phyloP scores from a whole-genome alignment of 2,797 vertebrate genomes.

The Galagoides demidoff region DNA sequence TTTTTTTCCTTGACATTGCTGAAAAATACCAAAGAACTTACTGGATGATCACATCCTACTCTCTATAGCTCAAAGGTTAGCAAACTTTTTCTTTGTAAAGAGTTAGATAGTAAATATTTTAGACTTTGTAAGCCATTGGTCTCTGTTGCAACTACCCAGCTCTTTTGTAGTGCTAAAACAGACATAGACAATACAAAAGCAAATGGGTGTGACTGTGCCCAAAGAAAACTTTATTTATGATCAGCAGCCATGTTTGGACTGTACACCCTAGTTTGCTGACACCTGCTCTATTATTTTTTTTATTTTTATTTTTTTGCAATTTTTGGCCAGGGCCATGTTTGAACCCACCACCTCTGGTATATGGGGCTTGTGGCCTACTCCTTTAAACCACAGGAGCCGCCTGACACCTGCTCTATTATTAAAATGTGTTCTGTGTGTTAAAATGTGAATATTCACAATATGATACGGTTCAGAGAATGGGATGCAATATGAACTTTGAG shows the following conservation, averaged over 20 bases:
- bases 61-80: not conserved
- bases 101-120: not conserved
- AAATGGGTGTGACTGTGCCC: not conserved
- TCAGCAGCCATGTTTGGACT: not conserved
- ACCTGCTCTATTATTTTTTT: not conserved
- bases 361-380: no score
- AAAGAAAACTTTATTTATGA: not conserved
- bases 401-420: not conserved
- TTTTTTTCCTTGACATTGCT: not conserved
- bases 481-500: not conserved
- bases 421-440: not conserved
- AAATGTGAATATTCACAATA: not conserved
- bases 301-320: no score
- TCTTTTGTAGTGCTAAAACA: not conserved
- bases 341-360: no score
- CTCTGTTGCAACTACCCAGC: not conserved
- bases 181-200: not conserved
- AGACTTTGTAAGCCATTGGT: not conserved
- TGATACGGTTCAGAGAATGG: not conserved
- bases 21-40: not conserved
- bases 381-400: not conserved
- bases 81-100: conserved; percentile 7
- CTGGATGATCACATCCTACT: not conserved
- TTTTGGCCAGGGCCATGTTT: no score
- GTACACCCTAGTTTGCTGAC: not conserved